Base-by-base conservation (phyloP, 2,113 vertebrate species). In the Notarius lentiginosus region DNA sequence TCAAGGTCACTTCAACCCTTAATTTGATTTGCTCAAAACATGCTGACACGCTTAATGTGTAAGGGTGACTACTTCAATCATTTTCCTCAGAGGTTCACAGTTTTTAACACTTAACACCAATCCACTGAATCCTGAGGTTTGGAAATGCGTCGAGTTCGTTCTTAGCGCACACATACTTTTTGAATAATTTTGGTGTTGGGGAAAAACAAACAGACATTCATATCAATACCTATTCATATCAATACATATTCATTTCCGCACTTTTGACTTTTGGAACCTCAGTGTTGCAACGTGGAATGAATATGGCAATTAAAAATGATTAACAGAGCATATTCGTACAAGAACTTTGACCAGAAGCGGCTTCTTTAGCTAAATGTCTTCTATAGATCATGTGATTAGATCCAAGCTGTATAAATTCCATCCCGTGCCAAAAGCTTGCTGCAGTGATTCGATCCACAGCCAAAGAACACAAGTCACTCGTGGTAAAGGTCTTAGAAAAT, bases 271-370 rank as follows among this genome's bases (percentile, higher is more conserved):
- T 88, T 85, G 90, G 87, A 90, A 72, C 8, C 70, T 86, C 87
- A 34, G 22, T 89, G 34, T 61, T 89, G 75, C 55, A 63, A 94
- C 93, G 93, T 95, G 93, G 93, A 93, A 90, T 86, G 81, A 73
- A 56, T 84, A 88, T 82, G 30, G 92, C 90, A 92, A 92, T 94
- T 94, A 95, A 94, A 92, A 79, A 47, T 92, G 91, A 94, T 91
- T 92, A 87, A 53, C 86, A 15, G 92, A 89, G 87, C 49, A 79
- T 34, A 49, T 2, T 6, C 14, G 56, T 47, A 70, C 20, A 79
- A 87, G 93, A 93, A 91, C 93, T 94, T 95, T 90, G 94, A 90
- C 92, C 94, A 12, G 84, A 47, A 77, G 89, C 49, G 68, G 49
- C 82, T 73, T 89, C 47, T 89, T 91, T 12, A 55, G n/a, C 61